phyloP scores from a whole-genome alignment of 2,113 vertebrate genomes.

The Forbesichthys agassizii region DNA sequence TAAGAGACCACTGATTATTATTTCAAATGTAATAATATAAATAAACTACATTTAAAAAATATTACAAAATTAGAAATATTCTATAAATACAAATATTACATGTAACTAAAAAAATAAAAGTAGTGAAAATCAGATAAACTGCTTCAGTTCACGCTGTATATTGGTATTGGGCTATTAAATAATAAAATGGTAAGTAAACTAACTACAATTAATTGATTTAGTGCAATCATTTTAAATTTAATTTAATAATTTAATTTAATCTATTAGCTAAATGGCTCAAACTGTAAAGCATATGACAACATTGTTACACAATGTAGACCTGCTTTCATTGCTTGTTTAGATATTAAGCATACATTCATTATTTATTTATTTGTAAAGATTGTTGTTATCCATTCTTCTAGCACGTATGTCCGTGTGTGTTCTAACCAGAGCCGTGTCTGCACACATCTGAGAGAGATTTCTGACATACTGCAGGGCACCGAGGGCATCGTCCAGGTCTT shows the following conservation, averaged over 20 bases:
- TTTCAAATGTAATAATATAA: too few relatives aligned
- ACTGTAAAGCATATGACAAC: neutral
- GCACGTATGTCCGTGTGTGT: neutral
- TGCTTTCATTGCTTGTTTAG: neutral
- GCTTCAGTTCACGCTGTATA: too few relatives aligned
- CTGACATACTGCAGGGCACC: constrained; percentile 72
- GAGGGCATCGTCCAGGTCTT: constrained; percentile 71
- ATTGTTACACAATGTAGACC: neutral
- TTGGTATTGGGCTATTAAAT: too few relatives aligned
- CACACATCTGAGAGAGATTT: constrained; percentile 70
- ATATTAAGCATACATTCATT: neutral
- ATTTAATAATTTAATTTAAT: neutral
- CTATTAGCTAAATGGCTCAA: constrained; percentile 1
- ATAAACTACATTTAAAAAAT: too few relatives aligned
- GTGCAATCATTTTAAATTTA: neutral
- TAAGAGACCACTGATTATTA: too few relatives aligned
- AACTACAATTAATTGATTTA: neutral
- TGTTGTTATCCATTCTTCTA: constrained; percentile 3
- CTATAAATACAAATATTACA: too few relatives aligned
- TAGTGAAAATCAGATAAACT: too few relatives aligned
- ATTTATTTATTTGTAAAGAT: neutral
- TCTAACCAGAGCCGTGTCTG: constrained; percentile 80
- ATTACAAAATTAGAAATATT: too few relatives aligned
- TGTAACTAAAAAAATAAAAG: too few relatives aligned
- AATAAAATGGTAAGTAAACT: too few relatives aligned